Evolutionary conservation across 2,113 vertebrate genomes (phyloP).

Genomic region (Synchiropus splendidus): DNA sequence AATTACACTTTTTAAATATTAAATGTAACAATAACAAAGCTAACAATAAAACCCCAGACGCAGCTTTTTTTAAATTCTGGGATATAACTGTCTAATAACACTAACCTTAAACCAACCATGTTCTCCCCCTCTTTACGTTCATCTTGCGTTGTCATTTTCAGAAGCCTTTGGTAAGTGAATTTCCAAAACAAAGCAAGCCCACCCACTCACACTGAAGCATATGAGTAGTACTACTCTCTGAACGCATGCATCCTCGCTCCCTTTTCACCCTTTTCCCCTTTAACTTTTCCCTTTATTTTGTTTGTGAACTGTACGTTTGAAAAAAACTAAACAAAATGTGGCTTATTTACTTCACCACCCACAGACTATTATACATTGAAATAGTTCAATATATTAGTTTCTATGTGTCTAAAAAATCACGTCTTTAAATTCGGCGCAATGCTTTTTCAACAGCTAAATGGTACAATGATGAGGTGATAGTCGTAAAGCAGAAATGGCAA

Average conservation of each 20-base stretch:
- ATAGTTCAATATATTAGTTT: no score
- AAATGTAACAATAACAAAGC: conserved; percentile 1
- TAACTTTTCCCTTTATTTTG: no score
- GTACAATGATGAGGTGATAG: no score
- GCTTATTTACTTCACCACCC: no score
- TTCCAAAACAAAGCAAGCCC: conserved; percentile 57
- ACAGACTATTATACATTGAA: no score
- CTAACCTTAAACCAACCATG: conserved; percentile 51
- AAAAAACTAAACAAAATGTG: no score
- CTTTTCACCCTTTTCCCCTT: conserved; percentile 17
- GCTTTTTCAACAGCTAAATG: no score
- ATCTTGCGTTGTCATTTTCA: conserved; percentile 77
- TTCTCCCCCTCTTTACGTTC: conserved; percentile 60
- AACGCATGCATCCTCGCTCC: conserved; percentile 73
- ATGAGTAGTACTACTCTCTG: conserved; percentile 71
- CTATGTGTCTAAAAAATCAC: no score
- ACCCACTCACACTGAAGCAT: conserved; percentile 74
- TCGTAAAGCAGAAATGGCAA: no score
- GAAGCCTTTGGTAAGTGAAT: conserved; percentile 97
- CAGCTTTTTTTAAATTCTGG: conserved; percentile 14
- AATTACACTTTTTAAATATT: not conserved
- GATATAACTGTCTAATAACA: conserved; percentile 4
- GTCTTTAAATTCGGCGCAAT: no score
- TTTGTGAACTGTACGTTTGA: no score
- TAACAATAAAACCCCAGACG: not conserved